A percentile compares a stretch with the other conserved stretches of the same genome.
These are phyloP conservation scores for Frieseomelitta varia DNA, from an alignment of 1,140 invertebrate genomes.

Conservation along the genomic window DNA sequence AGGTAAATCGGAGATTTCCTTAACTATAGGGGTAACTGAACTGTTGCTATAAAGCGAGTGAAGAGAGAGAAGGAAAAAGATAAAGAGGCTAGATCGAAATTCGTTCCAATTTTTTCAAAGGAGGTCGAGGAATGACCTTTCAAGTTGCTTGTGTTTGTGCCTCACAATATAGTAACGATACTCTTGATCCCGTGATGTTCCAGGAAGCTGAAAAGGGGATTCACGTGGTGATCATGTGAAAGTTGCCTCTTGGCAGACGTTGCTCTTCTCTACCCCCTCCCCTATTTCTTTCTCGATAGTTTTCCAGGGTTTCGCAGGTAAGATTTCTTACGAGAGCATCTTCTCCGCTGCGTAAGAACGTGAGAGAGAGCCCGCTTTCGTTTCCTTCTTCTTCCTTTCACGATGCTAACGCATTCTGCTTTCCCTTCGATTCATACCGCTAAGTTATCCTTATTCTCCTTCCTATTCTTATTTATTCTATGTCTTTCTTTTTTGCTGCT, in stretches of 20 bases:
- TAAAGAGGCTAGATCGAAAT: background rate
- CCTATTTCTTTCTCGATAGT: constrained; percentile 11
- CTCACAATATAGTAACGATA: constrained; percentile 4
- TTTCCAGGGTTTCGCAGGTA: constrained; percentile 47
- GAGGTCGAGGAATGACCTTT: constrained; percentile 41
- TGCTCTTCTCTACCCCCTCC: background rate
- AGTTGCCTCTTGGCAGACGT: constrained; percentile 47
- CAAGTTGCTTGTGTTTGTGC: background rate
- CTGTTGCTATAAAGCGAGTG: background rate
- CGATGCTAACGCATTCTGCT: constrained; percentile 34
- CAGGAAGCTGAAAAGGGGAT: constrained; percentile 41
- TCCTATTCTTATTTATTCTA: background rate
- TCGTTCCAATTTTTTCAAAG: constrained; percentile 35
- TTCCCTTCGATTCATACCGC: constrained; percentile 33
- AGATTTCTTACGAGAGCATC: constrained; percentile 52
- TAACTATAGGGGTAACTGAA: background rate
- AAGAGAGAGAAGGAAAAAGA: background rate
- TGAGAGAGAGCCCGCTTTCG: constrained; percentile 51
- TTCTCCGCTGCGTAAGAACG: constrained; percentile 51
- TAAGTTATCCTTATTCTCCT: background rate
- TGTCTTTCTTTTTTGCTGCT: background rate
- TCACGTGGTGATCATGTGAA: constrained; percentile 37
- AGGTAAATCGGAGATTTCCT: background rate
- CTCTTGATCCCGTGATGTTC: constrained; percentile 10
- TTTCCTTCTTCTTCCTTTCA: constrained; percentile 46